Evolutionary conservation across 2,888 invertebrate genomes (phyloP), one percentile per base, ranked within the genome.

Genomic region (Plebejus anna): DNA sequence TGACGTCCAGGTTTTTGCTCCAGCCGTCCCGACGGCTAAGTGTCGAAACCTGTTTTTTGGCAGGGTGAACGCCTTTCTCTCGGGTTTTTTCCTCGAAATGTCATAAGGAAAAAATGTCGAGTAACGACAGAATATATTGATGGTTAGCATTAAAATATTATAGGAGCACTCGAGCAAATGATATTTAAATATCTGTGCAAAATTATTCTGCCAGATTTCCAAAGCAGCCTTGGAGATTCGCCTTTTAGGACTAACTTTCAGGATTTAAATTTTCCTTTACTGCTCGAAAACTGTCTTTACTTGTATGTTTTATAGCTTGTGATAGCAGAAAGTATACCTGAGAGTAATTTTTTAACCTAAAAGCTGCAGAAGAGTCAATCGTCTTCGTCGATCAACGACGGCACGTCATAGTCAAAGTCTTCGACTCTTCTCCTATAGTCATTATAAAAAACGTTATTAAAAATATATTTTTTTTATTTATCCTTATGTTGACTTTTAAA

Each of bases 41-140:
- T 81, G 82, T 83, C 81, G 81, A 83, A 90, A 91, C 91, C 86
- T 79, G 91, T 89, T 88, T 82, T 76, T 81, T 79, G 79, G 75
- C 76, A 76, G 59, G 79, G 82, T 82, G 79, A 83, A 83, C 83
- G 84, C 87, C 89, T 89, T 87, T 88, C 86, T 84, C 87, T 83
- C 76, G 82, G 76, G 76, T 81, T 83, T 87, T 85, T 87, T 85
- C 84, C 80, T 82, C 79, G 77, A 84, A 83, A 84, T 80, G 77
- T 79, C 81, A 83, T 76, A 79, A 85, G 83, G 84, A 87, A 88
- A 87, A 86, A 82, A 55, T 32, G 28, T 55, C 32, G 73, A 22
- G 51, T 55, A 32, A 22, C 51, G 55, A 28, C 73, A 55, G 51
- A 28, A 28, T 55, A 73, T 55, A 73, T 73, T 73, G 51, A 72